A percentile compares a stretch with the other conserved stretches of the same genome.
Conservation (phyloP, 2,113 vertebrate genomes). For the Stigmatopora nigra region DNA sequence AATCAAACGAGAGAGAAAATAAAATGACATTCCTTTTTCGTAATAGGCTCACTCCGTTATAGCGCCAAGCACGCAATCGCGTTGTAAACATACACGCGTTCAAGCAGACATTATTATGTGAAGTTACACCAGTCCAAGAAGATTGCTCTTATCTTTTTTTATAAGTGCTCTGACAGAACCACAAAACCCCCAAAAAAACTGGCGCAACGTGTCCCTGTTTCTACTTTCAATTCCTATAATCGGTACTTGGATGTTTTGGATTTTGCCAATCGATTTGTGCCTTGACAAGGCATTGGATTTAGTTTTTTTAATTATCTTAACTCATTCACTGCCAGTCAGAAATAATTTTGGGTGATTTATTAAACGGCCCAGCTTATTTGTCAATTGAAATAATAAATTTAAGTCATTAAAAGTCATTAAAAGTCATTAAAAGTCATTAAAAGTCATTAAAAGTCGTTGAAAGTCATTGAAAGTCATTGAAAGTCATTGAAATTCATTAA, state of each 20-base stretch:
- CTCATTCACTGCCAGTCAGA: too few relatives aligned
- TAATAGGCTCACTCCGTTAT: conserved; percentile 49
- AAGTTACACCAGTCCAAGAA: conserved; percentile 65
- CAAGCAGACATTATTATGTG: conserved; percentile 53
- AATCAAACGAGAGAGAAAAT: conserved; percentile 39
- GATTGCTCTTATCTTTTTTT: conserved; percentile 58
- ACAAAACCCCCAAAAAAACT: conserved; percentile 53
- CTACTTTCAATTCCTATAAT: conserved; percentile 23
- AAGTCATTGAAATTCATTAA: too few relatives aligned
- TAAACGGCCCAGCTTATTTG: too few relatives aligned
- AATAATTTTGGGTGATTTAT: too few relatives aligned
- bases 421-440: too few relatives aligned
- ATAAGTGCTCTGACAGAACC: conserved; percentile 73
- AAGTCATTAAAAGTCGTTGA: too few relatives aligned
- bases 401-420: too few relatives aligned
- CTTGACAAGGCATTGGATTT: conserved; percentile 29
- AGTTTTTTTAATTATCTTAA: conserved; percentile 23
- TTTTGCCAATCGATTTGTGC: conserved; percentile 46
- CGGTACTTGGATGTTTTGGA: conserved; percentile 13
- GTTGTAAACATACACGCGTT: conserved; percentile 47
- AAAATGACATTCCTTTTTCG: conserved; percentile 55
- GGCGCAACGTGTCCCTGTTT: conserved; percentile 51
- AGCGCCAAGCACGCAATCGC: conserved; percentile 36
- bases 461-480: too few relatives aligned
- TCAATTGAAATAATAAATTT: too few relatives aligned